Conservation (phyloP, 1,140 invertebrate species). For the Bathynomus jamesi region DNA sequence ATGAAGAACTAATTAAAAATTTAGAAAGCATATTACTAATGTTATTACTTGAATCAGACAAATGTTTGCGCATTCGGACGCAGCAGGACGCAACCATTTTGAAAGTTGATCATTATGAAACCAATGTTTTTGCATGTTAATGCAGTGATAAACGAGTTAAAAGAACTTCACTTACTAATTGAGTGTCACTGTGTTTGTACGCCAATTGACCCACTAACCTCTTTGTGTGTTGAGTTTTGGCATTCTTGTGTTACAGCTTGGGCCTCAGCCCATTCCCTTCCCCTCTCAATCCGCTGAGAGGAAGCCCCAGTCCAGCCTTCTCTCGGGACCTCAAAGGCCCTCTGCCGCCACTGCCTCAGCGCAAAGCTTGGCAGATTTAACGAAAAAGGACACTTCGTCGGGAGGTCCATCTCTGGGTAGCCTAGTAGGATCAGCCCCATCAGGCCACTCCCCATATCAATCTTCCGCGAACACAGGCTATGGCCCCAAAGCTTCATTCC, state of each 20-base stretch:
- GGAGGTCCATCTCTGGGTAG: neutral
- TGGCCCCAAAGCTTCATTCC: neutral
- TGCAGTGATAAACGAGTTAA: neutral
- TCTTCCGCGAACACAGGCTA: neutral
- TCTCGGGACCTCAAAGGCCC: neutral
- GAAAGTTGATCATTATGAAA: neutral
- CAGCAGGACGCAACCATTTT: no score
- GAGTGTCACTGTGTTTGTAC: neutral
- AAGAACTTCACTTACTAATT: neutral
- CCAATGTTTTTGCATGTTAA: neutral
- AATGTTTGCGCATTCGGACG: no score
- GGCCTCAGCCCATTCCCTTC: neutral
- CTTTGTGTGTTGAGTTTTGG: neutral
- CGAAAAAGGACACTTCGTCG: neutral
- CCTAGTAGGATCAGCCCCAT: neutral
- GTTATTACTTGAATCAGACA: no score
- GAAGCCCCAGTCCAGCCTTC: neutral
- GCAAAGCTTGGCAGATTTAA: neutral
- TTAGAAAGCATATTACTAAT: no score
- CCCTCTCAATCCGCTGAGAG: neutral
- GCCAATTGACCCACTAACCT: neutral
- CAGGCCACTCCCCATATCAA: neutral
- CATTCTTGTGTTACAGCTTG: neutral
- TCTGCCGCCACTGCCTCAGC: neutral
- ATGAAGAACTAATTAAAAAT: no score